Evolutionary conservation across 30 jellyfish, hydroid and myxozoan genomes (phyloP).

Genomic region (Catostylus mosaicus): DNA sequence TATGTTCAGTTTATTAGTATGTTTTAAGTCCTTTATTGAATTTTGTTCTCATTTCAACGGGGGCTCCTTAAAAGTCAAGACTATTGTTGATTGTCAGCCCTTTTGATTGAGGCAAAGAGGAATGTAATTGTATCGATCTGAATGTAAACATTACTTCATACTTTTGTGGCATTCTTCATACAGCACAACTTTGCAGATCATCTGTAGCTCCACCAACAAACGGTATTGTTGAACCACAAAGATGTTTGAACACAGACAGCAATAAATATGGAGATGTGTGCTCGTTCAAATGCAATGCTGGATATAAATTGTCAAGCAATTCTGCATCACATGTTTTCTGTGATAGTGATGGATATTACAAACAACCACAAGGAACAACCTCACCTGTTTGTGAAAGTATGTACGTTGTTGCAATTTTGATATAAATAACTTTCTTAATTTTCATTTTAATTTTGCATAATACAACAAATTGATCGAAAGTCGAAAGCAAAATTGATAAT

Average conservation of each 20-base stretch:
- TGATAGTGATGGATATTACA: constrained; percentile 59
- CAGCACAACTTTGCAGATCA: constrained; percentile 46
- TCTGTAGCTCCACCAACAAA: constrained; percentile 13
- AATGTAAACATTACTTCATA: too few relatives aligned
- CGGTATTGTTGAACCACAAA: constrained; percentile 45
- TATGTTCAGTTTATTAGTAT: too few relatives aligned
- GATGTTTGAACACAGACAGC: constrained; percentile 15
- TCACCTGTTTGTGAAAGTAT: constrained; percentile 59
- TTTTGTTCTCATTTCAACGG: too few relatives aligned
- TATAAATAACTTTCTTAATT: too few relatives aligned
- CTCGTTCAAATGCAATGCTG: constrained; percentile 69
- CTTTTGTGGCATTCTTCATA: too few relatives aligned
- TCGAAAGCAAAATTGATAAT: too few relatives aligned
- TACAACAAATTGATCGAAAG: too few relatives aligned
- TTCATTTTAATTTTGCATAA: too few relatives aligned
- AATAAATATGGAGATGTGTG: constrained; percentile 57
- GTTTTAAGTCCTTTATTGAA: too few relatives aligned
- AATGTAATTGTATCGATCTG: too few relatives aligned
- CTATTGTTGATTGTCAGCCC: not conserved
- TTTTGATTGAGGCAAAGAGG: too few relatives aligned
- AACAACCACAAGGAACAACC: constrained; percentile 8
- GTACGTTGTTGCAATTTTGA: too few relatives aligned
- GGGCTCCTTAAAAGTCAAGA: not conserved
- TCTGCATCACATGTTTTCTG: constrained; percentile 72
- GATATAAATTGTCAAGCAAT: constrained; percentile 43